Evolutionary conservation across 1,140 invertebrate genomes (phyloP).

Genomic region (Phortica variegata): DNA sequence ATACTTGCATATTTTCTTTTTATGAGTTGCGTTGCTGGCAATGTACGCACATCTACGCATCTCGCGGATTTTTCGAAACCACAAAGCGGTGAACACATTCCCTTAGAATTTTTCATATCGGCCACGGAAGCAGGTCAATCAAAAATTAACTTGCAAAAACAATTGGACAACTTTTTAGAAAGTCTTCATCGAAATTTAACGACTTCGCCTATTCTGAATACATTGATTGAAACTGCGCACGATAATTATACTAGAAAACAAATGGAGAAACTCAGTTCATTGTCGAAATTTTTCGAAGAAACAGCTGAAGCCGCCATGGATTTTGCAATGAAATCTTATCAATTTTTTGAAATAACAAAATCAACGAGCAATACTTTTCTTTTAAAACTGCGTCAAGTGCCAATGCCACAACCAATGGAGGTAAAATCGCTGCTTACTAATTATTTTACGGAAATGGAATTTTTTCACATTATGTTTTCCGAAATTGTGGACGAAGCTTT

Average conservation of each 20-base stretch:
- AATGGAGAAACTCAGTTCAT: constrained; percentile 18
- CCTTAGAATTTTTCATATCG: constrained; percentile 27
- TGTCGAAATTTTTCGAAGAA: constrained; percentile 29
- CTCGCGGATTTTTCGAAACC: too few relatives aligned
- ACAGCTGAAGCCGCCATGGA: constrained; percentile 14
- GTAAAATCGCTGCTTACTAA: constrained; percentile 36
- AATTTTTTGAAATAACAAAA: constrained; percentile 30
- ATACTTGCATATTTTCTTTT: too few relatives aligned
- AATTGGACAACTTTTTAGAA: constrained; percentile 36
- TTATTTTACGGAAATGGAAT: constrained; percentile 51
- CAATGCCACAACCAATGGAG: constrained; percentile 24
- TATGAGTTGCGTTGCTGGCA: too few relatives aligned
- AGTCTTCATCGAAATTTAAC: constrained; percentile 42
- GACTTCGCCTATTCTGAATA: constrained; percentile 29
- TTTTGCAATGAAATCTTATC: constrained; percentile 28
- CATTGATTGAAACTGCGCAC: not conserved
- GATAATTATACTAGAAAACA: constrained; percentile 8
- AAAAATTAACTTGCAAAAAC: constrained; percentile 30
- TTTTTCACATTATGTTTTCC: constrained; percentile 40
- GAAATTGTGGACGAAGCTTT: constrained; percentile 41
- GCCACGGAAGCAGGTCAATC: constrained; percentile 20
- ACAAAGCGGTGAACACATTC: constrained; percentile 30
- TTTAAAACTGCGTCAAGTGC: constrained; percentile 37
- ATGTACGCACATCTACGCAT: too few relatives aligned
- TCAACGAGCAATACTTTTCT: constrained; percentile 34